These are phyloP conservation scores for Drosophila mercatorum DNA, from an alignment of 2,888 invertebrate species.

Conservation along the genomic window DNA sequence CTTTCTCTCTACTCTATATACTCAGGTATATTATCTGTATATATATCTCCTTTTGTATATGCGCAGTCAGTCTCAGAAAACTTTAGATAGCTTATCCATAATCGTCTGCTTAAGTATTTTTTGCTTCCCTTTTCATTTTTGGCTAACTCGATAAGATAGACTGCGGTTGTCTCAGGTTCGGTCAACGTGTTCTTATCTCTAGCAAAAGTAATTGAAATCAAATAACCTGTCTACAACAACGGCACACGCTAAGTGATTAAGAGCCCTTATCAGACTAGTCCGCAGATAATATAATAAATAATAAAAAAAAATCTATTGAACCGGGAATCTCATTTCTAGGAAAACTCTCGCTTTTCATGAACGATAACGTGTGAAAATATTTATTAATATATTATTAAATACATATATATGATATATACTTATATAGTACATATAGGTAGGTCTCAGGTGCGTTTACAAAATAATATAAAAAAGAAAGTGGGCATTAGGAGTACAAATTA, in stretches of 20 bases:
- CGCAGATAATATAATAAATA: too few species aligned
- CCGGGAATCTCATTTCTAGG: too few species aligned
- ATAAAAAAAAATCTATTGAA: not conserved
- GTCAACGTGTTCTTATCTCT: not conserved
- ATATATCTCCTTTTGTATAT: too few species aligned
- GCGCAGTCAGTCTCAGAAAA: too few species aligned
- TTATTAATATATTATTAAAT: slow-evolving; percentile 1
- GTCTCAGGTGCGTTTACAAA: slow-evolving; percentile 1
- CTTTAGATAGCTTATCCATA: not conserved
- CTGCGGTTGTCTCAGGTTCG: not conserved
- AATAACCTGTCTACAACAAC: slow-evolving; percentile 9
- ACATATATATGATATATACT: not conserved
- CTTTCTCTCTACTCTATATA: not conserved
- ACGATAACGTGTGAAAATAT: not conserved
- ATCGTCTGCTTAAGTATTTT: not conserved
- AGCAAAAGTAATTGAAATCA: slow-evolving; percentile 2
- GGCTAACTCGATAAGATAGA: not conserved
- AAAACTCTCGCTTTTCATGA: not conserved
- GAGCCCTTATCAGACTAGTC: not conserved
- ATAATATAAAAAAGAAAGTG: not conserved
- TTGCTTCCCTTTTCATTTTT: too few species aligned
- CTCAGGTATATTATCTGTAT: not conserved
- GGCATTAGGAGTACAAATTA: not conserved
- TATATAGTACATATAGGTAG: not conserved
- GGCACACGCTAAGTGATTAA: not conserved